Conservation (phyloP, 1,140 invertebrate species). For the Drosophila bocki region DNA sequence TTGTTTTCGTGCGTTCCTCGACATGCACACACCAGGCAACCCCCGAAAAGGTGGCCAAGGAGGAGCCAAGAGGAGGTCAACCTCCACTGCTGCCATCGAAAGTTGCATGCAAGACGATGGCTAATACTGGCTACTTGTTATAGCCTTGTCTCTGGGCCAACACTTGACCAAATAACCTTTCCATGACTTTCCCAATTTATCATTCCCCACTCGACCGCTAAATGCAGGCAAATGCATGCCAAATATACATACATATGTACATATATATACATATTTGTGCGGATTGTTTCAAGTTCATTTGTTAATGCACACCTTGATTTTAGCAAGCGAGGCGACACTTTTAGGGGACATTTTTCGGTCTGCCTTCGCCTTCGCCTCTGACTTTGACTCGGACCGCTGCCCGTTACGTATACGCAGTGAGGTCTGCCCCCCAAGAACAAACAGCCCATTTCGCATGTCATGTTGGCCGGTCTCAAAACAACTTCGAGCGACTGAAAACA, state of each 20-base stretch:
- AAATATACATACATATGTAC: conserved; percentile 1
- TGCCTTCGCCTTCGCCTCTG: conserved; percentile 21
- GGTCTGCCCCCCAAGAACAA: conserved; percentile 16
- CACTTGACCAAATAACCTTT: conserved; percentile 64
- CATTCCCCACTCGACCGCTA: conserved; percentile 36
- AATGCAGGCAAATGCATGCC: conserved; percentile 50
- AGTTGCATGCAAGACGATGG: conserved; percentile 56
- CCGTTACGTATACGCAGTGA: conserved; percentile 44
- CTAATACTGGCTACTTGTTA: conserved; percentile 33
- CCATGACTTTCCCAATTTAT: conserved; percentile 69
- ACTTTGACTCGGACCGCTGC: conserved; percentile 5
- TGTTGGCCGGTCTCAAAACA: conserved; percentile 38
- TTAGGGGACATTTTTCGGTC: conserved; percentile 27
- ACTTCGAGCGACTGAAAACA: conserved; percentile 20
- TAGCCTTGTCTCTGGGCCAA: conserved; percentile 63
- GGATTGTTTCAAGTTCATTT: conserved; percentile 58
- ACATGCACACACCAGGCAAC: conserved; percentile 45
- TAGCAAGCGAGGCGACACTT: conserved; percentile 32
- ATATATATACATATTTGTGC: not conserved
- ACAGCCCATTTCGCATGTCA: conserved; percentile 40
- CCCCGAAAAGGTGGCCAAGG: conserved; percentile 1
- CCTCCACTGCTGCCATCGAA: conserved; percentile 27
- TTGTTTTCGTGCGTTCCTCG: conserved; percentile 60
- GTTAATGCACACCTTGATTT: conserved; percentile 55
- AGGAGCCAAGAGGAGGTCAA: not conserved